Base-by-base conservation (phyloP, 2,797 vertebrate species). In the Galaxias olidus region DNA sequence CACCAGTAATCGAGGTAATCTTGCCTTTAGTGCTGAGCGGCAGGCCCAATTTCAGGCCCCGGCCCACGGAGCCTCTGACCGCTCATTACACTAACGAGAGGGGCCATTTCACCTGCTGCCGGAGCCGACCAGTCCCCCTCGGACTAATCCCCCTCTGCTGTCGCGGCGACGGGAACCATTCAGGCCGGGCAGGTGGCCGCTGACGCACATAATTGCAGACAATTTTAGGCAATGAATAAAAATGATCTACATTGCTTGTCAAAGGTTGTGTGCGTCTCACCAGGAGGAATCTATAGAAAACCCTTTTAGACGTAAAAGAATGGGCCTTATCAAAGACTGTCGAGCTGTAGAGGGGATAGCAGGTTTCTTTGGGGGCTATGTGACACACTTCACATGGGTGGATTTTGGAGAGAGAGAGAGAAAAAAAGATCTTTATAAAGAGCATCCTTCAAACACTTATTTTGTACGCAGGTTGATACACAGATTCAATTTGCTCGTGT, bases 191-290 rank as follows among this genome's bases (percentile, higher is more conserved):
- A 99, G 97, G 97, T 99, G 97, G 97, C 95, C 95, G 96, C 94
- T 98, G 98, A 97, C 94, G 92, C 94, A 96, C 94, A 95, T 98
- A 99, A 99, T 99, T 98, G 96, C 97, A 93, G 96, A 98, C 97
- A 98, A 99, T 99, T 99, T 98, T 96, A 96, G 96, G 96, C 96
- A 98, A 98, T 99, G 97, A 99, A 99, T 99, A 98, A 98, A 98
- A 99, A 98, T 98, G 95, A 98, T 98, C 96, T 97, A 96, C 96
- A 98, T 98, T 98, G 96, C 96, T 98, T 96, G 96, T 97, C 96
- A 98, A 98, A 99, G 96, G 97, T 98, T 98, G 96, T 93, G 94
- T 97, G 94, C 94, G 94, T 94, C 93, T 93, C 94, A 93, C 94
- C 94, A 96, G 98, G 95, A 93, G 94, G 96, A 95, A 97, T 98